Percentiles rank a stretch among this genome's conserved stretches.
These are phyloP conservation scores for Climacteris rufus DNA, from an alignment of 2,113 vertebrate species.

Conservation along the genomic window DNA sequence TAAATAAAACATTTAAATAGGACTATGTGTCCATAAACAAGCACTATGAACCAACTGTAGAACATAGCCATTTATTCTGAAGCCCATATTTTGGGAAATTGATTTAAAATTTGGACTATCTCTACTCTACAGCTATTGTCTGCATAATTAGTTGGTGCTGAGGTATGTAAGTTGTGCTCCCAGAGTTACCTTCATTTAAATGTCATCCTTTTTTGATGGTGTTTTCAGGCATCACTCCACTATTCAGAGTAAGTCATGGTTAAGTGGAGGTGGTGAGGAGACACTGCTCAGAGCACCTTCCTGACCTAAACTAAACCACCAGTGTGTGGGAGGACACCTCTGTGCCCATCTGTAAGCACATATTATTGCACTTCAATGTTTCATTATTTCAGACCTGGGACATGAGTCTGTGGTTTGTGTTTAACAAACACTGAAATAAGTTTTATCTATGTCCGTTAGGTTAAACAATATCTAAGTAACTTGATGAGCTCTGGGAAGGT, in stretches of 20 bases:
- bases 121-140: neutral
- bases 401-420: neutral
- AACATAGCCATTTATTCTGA: neutral
- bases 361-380: neutral
- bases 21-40: neutral
- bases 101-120: neutral
- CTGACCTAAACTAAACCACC: neutral
- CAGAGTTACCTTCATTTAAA: neutral
- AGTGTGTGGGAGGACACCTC: neutral
- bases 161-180: neutral
- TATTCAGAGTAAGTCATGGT: neutral
- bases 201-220: neutral
- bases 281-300: neutral
- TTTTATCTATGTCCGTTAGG: neutral
- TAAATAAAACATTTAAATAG: neutral
- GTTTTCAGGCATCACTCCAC: neutral
- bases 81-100: neutral
- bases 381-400: neutral
- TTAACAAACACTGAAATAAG: neutral
- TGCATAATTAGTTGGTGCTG: neutral
- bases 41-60: neutral
- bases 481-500: neutral
- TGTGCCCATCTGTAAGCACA: neutral
- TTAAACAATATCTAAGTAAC: neutral
- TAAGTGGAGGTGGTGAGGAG: neutral